Evolutionary conservation across 2,113 vertebrate genomes (phyloP).

Genomic region (Tetraodon nigroviridis): DNA sequence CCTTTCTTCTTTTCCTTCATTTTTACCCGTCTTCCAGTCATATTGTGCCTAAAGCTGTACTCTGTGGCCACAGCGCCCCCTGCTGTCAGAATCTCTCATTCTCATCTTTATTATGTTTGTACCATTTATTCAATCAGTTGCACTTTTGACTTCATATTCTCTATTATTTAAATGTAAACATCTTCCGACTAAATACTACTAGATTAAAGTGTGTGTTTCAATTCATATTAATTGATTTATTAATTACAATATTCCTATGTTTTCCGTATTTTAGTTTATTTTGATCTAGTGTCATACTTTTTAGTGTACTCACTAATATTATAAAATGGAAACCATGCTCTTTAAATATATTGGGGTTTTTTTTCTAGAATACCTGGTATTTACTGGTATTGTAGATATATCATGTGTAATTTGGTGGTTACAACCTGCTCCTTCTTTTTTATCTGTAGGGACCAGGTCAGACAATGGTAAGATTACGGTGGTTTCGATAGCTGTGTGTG

Average conservation of each 20-base stretch:
- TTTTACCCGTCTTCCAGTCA: constrained; percentile 32
- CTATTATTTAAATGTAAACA: constrained; percentile 17
- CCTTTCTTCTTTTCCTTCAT: constrained; percentile 20
- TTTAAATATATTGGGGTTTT: too few species aligned
- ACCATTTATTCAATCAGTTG: constrained; percentile 23
- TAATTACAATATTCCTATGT: too few species aligned
- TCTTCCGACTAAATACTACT: neutral
- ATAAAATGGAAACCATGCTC: too few species aligned
- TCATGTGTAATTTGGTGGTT: constrained; percentile 31
- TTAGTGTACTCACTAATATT: too few species aligned
- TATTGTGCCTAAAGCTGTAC: constrained; percentile 10
- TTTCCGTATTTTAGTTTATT: too few species aligned
- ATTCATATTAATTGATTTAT: too few species aligned
- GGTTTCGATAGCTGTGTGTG: constrained; percentile 33
- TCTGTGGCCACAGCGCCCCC: constrained; percentile 50
- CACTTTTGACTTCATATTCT: constrained; percentile 26
- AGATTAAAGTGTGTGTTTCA: too few species aligned
- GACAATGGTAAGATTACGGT: constrained; percentile 84
- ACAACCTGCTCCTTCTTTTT: constrained; percentile 66
- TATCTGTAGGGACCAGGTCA: constrained; percentile 84
- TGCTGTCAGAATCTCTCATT: constrained; percentile 33
- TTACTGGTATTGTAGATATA: neutral
- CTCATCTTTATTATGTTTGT: constrained; percentile 14
- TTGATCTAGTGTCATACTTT: too few species aligned
- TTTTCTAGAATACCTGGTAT: constrained; percentile 1